Base-by-base conservation (phyloP, 2,888 invertebrate genomes). In the Leptogaster cylindrica region DNA sequence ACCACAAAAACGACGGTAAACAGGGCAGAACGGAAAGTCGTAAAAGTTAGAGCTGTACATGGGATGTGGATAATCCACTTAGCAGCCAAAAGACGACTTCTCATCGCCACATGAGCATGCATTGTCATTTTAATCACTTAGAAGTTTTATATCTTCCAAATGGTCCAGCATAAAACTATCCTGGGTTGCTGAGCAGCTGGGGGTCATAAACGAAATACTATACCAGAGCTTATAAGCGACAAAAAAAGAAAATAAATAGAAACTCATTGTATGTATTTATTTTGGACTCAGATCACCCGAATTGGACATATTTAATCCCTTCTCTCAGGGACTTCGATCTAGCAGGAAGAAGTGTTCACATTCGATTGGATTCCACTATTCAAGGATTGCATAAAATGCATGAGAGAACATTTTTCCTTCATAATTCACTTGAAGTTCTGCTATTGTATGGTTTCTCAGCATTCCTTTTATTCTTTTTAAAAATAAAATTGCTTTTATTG, bases 81-180 rank as follows among this genome's bases (percentile, higher is more conserved):
- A 41, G 16, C n/a, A n/a, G n/a, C n/a, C n/a, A n/a, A n/a, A n/a
- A n/a, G n/a, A n/a, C n/a, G n/a, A n/a, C n/a, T n/a, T n/a, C n/a
- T n/a, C n/a, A n/a, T n/a, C n/a, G 20, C 6, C 16, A 7, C 7
- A 18, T 16, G 14, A 3, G 14, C 18, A 1, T 2, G 2, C 18
- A 16, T 41, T 41, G 41, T 41, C 41, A 41, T 41, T 41, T 41
- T 41, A 41, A 41, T 41, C 41, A 41, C 14, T 41, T 18, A 41
- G 10, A 36, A 36, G 36, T 36, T 36, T 36, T 36, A 36, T 14
- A 12, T 12, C 36, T 7, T 12, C 36, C 36, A 14, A 36, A 36
- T 36, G 10, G 36, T 36, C 36, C 36, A 12, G 36, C 2, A 36
- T 10, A 7, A n/a, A n/a, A 10, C 36, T 36, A 36, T 36, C 36